phyloP scores from a whole-genome alignment of 2,888 invertebrate species.

The Nephrocerus scutellatus region DNA sequence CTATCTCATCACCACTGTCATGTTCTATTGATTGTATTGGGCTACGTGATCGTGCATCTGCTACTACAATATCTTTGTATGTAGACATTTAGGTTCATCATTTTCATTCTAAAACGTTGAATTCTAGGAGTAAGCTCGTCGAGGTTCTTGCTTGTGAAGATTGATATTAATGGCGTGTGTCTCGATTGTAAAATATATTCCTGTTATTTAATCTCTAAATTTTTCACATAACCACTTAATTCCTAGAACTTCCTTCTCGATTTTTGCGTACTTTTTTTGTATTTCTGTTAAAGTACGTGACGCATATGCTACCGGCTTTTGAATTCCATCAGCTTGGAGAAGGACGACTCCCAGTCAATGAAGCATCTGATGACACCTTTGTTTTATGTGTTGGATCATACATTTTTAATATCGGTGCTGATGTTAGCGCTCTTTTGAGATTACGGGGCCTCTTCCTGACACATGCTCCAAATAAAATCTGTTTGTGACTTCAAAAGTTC shows the following conservation, averaged over 20 bases:
- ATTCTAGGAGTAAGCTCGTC: slow-evolving; percentile 5
- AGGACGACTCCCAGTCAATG: slow-evolving; percentile 11
- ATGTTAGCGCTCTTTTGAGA: no score
- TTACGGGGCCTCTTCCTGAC: slow-evolving; percentile 1
- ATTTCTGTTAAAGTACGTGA: slow-evolving; percentile 2
- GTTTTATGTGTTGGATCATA: slow-evolving; percentile 2
- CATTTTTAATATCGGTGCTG: slow-evolving; percentile 4
- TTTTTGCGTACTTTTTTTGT: slow-evolving; percentile 8
- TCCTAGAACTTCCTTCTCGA: slow-evolving; percentile 11
- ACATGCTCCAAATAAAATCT: slow-evolving; percentile 4
- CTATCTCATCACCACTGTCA: slow-evolving; percentile 5
- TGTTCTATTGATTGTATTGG: neutral
- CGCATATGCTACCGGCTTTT: slow-evolving; percentile 7
- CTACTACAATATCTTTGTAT: slow-evolving; percentile 8
- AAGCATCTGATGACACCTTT: slow-evolving; percentile 1
- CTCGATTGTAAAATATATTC: slow-evolving; percentile 1
- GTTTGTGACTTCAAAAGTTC: slow-evolving; percentile 2
- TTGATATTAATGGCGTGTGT: slow-evolving; percentile 4
- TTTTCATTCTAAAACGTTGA: slow-evolving; percentile 7
- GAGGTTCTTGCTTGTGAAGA: slow-evolving; percentile 5
- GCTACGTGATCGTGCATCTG: slow-evolving; percentile 6
- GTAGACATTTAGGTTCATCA: neutral
- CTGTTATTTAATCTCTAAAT: slow-evolving; percentile 5
- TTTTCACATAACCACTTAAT: slow-evolving; percentile 3
- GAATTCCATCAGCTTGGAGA: neutral